Conservation (phyloP, 2,113 vertebrate species). For the Carettochelys insculpta region DNA sequence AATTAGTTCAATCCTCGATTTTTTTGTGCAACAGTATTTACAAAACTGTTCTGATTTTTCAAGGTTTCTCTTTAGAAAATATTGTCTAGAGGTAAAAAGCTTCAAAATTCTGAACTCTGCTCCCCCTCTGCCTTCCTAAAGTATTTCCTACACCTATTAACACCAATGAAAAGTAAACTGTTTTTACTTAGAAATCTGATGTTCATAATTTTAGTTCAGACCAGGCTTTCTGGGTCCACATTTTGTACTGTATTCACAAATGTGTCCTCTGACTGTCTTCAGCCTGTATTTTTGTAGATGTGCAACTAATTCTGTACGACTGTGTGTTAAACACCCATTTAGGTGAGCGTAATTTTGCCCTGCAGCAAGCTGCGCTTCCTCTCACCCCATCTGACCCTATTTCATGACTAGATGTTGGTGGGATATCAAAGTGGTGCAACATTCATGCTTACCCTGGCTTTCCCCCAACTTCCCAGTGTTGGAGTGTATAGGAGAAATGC, state of each 20-base stretch:
- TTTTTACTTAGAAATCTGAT: not conserved
- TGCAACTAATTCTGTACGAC: not conserved
- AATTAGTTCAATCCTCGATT: not conserved
- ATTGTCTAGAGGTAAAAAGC: not conserved
- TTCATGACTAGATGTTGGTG: not conserved
- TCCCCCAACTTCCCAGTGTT: not conserved
- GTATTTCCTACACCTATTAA: not conserved
- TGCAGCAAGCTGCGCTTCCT: not conserved
- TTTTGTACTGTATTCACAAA: not conserved
- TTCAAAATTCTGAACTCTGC: not conserved
- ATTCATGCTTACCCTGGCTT: rapidly evolving
- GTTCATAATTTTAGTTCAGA: not conserved
- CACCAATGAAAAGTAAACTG: not conserved
- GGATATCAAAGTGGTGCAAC: not conserved
- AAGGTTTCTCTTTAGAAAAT: not conserved
- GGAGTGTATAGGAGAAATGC: not conserved
- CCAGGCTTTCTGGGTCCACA: not conserved
- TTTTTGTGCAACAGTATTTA: not conserved
- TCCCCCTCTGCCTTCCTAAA: not conserved
- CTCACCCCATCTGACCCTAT: not conserved
- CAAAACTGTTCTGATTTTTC: not conserved
- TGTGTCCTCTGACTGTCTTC: not conserved
- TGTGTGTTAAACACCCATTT: not conserved
- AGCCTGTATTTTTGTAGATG: not conserved
- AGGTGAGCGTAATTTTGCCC: not conserved